Conservation (phyloP, 2,888 invertebrate species). For the Drosophila affinis region DNA sequence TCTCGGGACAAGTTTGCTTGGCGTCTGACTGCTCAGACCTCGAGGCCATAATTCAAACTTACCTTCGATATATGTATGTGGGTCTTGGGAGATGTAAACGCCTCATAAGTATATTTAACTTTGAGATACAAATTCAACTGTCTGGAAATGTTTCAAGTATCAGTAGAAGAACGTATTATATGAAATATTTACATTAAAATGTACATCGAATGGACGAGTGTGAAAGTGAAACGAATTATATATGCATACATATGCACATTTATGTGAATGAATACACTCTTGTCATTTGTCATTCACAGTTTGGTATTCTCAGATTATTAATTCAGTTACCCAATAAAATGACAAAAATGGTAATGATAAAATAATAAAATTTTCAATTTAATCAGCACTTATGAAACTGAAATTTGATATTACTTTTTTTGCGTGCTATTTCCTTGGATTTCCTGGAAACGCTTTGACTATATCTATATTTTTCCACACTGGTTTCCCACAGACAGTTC, state of each 20-base stretch:
- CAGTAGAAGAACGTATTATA: too few relatives aligned
- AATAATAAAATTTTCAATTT: not conserved
- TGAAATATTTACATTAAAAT: too few relatives aligned
- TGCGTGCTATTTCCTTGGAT: not conserved
- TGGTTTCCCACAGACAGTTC: constrained; percentile 12
- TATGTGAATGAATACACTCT: too few relatives aligned
- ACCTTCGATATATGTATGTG: constrained; percentile 27
- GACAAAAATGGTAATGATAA: not conserved
- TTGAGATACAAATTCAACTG: constrained; percentile 9
- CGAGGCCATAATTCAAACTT: constrained; percentile 50
- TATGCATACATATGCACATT: too few relatives aligned
- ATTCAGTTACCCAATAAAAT: too few relatives aligned
- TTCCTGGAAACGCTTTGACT: not conserved
- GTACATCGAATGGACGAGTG: too few relatives aligned
- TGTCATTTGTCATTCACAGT: too few relatives aligned
- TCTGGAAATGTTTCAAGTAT: not conserved
- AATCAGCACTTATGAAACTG: not conserved
- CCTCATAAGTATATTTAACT: constrained; percentile 25
- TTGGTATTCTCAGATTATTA: too few relatives aligned
- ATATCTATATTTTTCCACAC: not conserved
- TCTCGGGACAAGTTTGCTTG: constrained; percentile 46
- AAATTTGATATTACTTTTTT: too few relatives aligned
- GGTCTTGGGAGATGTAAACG: not conserved
- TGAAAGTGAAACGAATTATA: too few relatives aligned
- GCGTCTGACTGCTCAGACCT: constrained; percentile 41